Percentiles rank a stretch among this genome's conserved stretches.
These are phyloP conservation scores for Kryptolebias marmoratus DNA, from an alignment of 2,113 vertebrate genomes.

Conservation along the genomic window DNA sequence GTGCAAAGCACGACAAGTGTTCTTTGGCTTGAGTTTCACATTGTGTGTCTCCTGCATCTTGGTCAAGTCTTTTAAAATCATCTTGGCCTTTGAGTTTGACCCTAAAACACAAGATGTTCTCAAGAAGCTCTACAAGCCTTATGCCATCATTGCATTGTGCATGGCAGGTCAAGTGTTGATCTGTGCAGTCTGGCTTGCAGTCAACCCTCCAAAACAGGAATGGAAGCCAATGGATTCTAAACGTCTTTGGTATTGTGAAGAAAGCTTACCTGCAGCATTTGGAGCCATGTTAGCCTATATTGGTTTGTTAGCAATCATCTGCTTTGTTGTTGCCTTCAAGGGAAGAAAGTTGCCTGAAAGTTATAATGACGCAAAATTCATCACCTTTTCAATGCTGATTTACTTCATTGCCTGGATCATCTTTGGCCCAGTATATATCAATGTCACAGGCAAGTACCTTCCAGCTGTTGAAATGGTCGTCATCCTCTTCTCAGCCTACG, in stretches of 20 bases:
- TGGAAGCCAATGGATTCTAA: background rate
- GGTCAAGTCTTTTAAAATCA: slow-evolving; percentile 60
- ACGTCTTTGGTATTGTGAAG: slow-evolving; percentile 78
- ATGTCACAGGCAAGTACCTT: slow-evolving; percentile 75
- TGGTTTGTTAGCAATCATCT: slow-evolving; percentile 75
- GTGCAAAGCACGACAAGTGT: slow-evolving; percentile 52
- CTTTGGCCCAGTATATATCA: slow-evolving; percentile 82
- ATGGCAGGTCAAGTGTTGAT: slow-evolving; percentile 78
- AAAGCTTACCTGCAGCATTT: slow-evolving; percentile 75
- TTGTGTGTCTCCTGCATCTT: slow-evolving; percentile 69
- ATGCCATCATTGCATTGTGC: slow-evolving; percentile 74
- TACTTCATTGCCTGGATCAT: slow-evolving; percentile 82
- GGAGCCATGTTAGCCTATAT: slow-evolving; percentile 83
- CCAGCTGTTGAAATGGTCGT: slow-evolving; percentile 82
- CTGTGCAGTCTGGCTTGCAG: slow-evolving; percentile 80
- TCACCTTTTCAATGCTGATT: slow-evolving; percentile 86
- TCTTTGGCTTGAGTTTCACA: slow-evolving; percentile 67
- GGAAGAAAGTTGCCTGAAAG: slow-evolving; percentile 84
- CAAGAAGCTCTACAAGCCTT: slow-evolving; percentile 77
- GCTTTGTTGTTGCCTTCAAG: slow-evolving; percentile 85
- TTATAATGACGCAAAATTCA: slow-evolving; percentile 87
- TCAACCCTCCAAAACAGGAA: slow-evolving; percentile 57
- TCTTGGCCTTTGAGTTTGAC: slow-evolving; percentile 57
- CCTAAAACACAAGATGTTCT: slow-evolving; percentile 67
- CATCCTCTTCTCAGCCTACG: slow-evolving; percentile 85